Conservation (phyloP, 1,140 invertebrate species). For the Drosophila pandora region DNA sequence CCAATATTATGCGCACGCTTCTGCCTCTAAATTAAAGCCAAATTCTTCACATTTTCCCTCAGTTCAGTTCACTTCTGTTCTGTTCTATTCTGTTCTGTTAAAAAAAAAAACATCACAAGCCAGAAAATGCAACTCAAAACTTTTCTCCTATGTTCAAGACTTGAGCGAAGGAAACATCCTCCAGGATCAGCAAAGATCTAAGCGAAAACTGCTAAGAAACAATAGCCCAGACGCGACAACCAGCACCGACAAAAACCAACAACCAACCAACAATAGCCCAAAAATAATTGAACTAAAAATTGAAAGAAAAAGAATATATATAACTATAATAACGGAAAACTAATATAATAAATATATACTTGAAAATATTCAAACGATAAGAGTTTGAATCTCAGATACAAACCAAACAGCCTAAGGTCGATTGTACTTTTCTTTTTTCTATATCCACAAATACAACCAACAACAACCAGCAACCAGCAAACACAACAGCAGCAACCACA, state of each 20-base stretch:
- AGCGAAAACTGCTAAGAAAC: constrained; percentile 71
- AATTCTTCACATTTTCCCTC: constrained; percentile 41
- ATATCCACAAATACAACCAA: constrained; percentile 62
- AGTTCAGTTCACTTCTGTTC: neutral
- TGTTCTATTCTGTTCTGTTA: constrained; percentile 3
- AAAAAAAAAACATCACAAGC: constrained; percentile 28
- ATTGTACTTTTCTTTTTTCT: constrained; percentile 83
- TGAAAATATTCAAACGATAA: constrained; percentile 12
- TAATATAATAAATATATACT: constrained; percentile 39
- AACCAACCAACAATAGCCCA: constrained; percentile 69
- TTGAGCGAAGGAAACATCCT: constrained; percentile 59
- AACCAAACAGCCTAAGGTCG: constrained; percentile 77
- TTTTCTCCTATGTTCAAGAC: constrained; percentile 56
- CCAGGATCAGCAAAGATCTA: constrained; percentile 62
- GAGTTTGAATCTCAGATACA: constrained; percentile 26
- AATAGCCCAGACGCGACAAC: constrained; percentile 66
- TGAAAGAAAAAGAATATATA: constrained; percentile 16
- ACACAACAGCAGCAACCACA: constrained; percentile 38
- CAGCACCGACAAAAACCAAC: constrained; percentile 11
- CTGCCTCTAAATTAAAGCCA: constrained; percentile 23
- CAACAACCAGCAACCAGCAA: constrained; percentile 21
- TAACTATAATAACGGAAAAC: constrained; percentile 2
- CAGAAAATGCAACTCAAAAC: constrained; percentile 35
- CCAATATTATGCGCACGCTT: constrained; percentile 50
- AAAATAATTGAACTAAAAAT: constrained; percentile 55